phyloP scores from a whole-genome alignment of 2,797 vertebrate genomes.

The Tragelaphus eurycerus region DNA sequence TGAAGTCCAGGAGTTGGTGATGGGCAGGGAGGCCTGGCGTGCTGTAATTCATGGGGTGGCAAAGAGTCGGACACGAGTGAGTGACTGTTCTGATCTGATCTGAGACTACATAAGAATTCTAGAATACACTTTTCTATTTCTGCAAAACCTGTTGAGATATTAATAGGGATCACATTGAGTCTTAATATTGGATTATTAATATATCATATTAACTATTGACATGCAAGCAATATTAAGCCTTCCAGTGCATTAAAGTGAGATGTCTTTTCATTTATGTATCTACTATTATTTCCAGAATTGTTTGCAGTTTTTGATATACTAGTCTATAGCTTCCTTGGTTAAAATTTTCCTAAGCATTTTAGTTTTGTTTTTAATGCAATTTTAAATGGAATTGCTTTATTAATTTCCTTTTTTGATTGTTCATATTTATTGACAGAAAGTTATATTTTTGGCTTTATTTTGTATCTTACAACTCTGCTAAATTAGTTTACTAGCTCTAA shows the following conservation, averaged over 20 bases:
- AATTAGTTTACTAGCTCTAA: not conserved
- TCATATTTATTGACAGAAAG: not conserved
- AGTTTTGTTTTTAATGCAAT: not conserved
- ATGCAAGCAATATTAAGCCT: not conserved
- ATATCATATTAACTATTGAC: not conserved
- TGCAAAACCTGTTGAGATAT: not conserved
- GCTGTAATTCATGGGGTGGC: fast-evolving
- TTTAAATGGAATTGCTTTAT: not conserved
- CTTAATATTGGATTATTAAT: not conserved
- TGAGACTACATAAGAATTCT: not conserved
- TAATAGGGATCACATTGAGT: not conserved
- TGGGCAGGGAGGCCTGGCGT: too few species aligned
- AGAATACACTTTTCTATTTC: not conserved
- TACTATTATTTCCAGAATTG: not conserved
- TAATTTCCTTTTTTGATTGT: not conserved
- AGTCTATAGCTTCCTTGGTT: not conserved
- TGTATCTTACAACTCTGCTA: not conserved
- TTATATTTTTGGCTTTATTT: not conserved
- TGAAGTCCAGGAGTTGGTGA: too few species aligned
- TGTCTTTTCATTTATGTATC: not conserved
- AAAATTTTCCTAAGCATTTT: not conserved
- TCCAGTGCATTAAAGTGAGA: not conserved
- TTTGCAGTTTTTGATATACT: not conserved
- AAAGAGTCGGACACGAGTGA: not conserved
- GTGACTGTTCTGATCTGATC: not conserved